Base-by-base conservation (phyloP, 2,113 vertebrate species). In the Girardinichthys multiradiatus region DNA sequence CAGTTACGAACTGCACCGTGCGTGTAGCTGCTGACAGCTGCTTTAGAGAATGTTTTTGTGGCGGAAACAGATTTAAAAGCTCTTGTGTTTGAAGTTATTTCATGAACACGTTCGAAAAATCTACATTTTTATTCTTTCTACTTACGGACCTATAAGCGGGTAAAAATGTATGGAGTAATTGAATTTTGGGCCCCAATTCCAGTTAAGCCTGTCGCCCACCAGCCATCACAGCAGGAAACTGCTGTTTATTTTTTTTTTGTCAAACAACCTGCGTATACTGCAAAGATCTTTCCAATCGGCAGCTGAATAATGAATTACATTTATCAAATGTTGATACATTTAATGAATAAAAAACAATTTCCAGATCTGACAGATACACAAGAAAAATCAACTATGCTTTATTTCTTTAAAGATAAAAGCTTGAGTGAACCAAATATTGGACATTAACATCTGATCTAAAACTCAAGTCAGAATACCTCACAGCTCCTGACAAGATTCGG, bases 21-120 rank as follows among this genome's bases (percentile, higher is more conserved):
- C 51, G 72, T 29, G 64, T 37, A 29, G 10, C 30, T 69, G 33
- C 59, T 29, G 26, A 59, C 63, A 37, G 76, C 58, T 31, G 63
- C 29, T 68, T 31, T 42, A 42, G 39, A 42, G 39, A 42, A 42
- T 15, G 14, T 17, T 1, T 42, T 42, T 19, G 42, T 68, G n/a
- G 35, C 21, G 4, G 60, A 13, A 15, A 0, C 62, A 57, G 51
- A n/a, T 69, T 57, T 31, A 19, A 21, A 70, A 30, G 37, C 9
- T 24, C 24, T 26, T 2, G 19, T 33, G 59, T 11, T 14, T 14
- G 13, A 14, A 7, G 31, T 26, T 64, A 19, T 64, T 64, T 26
- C 8, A 31, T 17, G 19, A 45, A 2, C 15, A 45, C 17, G 14
- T 15, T 45, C 1, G 4, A 42, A 42, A 42, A 45, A 51, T 51